Evolutionary conservation across 2,888 invertebrate species (phyloP), one percentile per base, ranked within the genome.

Genomic region (Troides helena): DNA sequence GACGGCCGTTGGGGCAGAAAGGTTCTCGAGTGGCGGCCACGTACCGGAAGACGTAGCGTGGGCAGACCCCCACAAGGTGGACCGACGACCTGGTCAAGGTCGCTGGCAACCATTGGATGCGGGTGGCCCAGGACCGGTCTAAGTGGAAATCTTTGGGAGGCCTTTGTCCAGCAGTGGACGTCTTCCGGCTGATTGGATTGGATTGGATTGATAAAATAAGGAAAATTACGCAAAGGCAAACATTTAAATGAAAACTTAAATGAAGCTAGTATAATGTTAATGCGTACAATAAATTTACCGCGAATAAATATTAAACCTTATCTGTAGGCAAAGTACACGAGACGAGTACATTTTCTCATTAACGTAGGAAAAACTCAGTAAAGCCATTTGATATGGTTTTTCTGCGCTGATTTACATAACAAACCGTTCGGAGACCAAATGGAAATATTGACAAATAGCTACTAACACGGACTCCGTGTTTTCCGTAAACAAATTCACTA

Each of bases 391-490:
- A 14, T 69, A 61, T 67, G 30, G 62, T 36, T 50, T n/a, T 50
- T 50, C 50, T 50, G 50, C 50, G 50, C 23, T n/a, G 58, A 63
- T 70, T 67, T 70, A 57, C 70, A 60, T 66, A 69, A 69, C 65
- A 69, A 57, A 50, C 36, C 23, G 36, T 21, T 62, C 66, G 46
- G 36, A 66, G 46, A 61, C 61, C 61, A 25, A 43, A 60, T 62
- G 50, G 65, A 18, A 58, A 17, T 62, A 57, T 69, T 62, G 57
- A 66, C 65, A 59, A 69, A 66, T 62, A 62, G 18, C 61, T 14
- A 17, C 58, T n/a, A 53, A 63, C 50, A 21, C 30, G 25, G 18
- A 50, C 36, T 36, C 46, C 61, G 10, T 46, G 46, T 69, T 65
- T 69, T 58, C 21, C 23, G 23, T 65, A 61, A 65, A 65, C 65